Conservation (phyloP, 2,888 invertebrate species). For the Conus canariensis region DNA sequence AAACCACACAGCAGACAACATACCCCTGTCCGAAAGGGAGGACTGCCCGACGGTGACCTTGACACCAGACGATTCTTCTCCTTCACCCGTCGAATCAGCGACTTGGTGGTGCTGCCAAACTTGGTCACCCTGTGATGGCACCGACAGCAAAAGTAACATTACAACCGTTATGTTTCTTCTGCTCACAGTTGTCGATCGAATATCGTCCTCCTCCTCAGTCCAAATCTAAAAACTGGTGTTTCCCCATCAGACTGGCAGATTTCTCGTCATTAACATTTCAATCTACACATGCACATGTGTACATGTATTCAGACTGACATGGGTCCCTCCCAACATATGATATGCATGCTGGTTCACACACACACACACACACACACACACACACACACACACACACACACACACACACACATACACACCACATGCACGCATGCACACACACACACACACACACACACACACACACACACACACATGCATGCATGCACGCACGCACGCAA, state of each 20-base stretch:
- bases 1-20: not conserved
- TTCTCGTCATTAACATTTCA: no score
- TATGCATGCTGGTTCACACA: not conserved
- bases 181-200: no score
- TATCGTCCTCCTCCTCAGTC: no score
- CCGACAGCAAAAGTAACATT: not conserved
- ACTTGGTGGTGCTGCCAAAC: constrained; percentile 50
- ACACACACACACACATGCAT: not conserved
- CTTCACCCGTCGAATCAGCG: constrained; percentile 61
- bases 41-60: constrained; percentile 50
- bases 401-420: no score
- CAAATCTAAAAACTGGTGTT: not conserved
- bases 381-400: no score
- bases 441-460: not conserved
- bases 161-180: no score
- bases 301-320: not conserved
- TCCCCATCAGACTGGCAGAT: not conserved
- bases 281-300: not conserved
- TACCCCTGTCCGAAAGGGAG: not conserved
- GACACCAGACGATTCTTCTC: constrained; percentile 60
- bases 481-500: no score
- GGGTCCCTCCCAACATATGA: not conserved
- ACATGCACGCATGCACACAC: not conserved
- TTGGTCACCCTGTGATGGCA: constrained; percentile 40
- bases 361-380: not conserved